These are phyloP conservation scores for Rafetus swinhoei DNA, from an alignment of 2,113 vertebrate genomes.

Conservation along the genomic window DNA sequence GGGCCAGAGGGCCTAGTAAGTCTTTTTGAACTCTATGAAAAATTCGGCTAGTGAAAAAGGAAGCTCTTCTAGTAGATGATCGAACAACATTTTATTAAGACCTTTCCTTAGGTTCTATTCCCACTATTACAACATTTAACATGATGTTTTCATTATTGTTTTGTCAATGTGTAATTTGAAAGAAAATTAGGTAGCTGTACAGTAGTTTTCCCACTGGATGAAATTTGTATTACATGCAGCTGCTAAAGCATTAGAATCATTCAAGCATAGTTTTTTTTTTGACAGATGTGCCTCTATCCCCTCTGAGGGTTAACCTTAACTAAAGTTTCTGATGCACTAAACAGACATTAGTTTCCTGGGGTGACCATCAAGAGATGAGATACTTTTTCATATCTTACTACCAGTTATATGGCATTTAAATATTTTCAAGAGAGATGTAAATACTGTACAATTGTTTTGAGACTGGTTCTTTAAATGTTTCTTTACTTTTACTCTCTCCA, in stretches of 20 bases:
- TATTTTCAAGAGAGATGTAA: slow-evolving; percentile 58
- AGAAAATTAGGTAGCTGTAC: slow-evolving; percentile 71
- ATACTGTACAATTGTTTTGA: neutral
- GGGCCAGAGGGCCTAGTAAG: neutral
- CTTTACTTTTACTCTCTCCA: neutral
- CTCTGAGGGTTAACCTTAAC: slow-evolving; percentile 73
- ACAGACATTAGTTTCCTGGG: slow-evolving; percentile 79
- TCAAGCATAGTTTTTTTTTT: slow-evolving; percentile 74
- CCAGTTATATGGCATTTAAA: slow-evolving; percentile 58
- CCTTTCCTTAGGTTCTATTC: slow-evolving; percentile 6
- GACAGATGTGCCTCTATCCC: slow-evolving; percentile 78
- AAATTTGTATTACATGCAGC: slow-evolving; percentile 72
- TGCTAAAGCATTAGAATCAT: slow-evolving; percentile 76
- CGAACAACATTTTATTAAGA: neutral
- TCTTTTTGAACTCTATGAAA: neutral
- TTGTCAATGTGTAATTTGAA: slow-evolving; percentile 53
- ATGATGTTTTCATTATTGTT: slow-evolving; percentile 58
- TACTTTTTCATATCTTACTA: neutral
- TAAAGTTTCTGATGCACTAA: slow-evolving; percentile 80
- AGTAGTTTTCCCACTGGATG: slow-evolving; percentile 77
- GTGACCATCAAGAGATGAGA: slow-evolving; percentile 47
- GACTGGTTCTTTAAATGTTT: neutral
- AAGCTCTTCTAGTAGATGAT: neutral
- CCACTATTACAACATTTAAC: slow-evolving; percentile 42
- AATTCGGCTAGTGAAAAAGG: neutral